Evolutionary conservation across 2,797 vertebrate genomes (phyloP), one percentile per base, ranked within the genome.

Genomic region (Telmatherina bonti): DNA sequence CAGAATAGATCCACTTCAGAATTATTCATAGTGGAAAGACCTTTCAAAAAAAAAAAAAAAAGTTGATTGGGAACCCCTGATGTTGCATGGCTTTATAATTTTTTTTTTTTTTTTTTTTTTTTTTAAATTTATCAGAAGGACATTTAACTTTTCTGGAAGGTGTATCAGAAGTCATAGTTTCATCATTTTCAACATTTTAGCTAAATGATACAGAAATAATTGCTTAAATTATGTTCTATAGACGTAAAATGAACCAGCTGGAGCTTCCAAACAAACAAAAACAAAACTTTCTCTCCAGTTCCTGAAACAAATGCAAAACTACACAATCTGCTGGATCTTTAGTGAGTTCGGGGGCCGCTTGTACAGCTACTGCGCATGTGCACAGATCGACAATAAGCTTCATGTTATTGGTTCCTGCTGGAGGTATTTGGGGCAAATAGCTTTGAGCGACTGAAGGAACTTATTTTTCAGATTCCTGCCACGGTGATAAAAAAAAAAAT

Each of bases 391-490:
- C 26, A 51, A 47, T n/a, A 51, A 7, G n/a, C n/a, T 55, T 56
- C 11, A 22, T 43, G 7, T 22, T 11, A 54, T 65, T 36, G 33
- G 65, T 2, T 30, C 15, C 52, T 49, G 15, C 16, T 64, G 47
- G 22, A 51, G 47, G 47, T 51, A 51, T 51, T 51, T 51, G 47
- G 22, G 22, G 47, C 5, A 62, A 80, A 45, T 20, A 67, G 64
- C 27, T 16, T 54, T 5, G 9, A 53, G 54, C 22, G 47, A 49
- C n/a, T 22, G 3, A 22, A n/a, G 7, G 5, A 67, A 30, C 38
- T 65, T 35, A 22, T 5, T 1, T 5, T 1, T 8, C 11, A 38
- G 63, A 29, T 27, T 22, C 18, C 38, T 70, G 22, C 12, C 51
- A 58, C 47, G 58, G 59, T 0, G 45, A 57, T 57, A 33, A 13